Conservation (phyloP, 2,797 vertebrate genomes). For the Melanotaenia trifasciata region DNA sequence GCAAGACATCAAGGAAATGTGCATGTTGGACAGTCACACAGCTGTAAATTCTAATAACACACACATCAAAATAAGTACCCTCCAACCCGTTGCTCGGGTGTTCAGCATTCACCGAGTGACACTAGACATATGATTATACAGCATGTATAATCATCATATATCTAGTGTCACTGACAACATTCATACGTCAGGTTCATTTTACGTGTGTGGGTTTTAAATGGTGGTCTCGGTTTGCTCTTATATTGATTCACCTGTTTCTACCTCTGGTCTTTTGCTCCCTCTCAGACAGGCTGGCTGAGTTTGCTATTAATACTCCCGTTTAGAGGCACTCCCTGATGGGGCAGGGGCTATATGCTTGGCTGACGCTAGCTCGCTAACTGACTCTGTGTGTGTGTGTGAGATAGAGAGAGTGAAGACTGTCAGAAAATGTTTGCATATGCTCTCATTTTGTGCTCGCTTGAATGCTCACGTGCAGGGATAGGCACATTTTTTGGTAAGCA, state of each 20-base stretch:
- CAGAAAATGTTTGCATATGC: slow-evolving; percentile 51
- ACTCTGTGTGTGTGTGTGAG: slow-evolving; percentile 37
- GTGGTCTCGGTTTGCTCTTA: slow-evolving; percentile 51
- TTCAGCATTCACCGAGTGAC: slow-evolving; percentile 37
- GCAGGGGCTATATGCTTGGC: slow-evolving; percentile 72
- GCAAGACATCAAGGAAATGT: neutral
- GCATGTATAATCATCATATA: slow-evolving; percentile 24
- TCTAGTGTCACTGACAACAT: slow-evolving; percentile 19
- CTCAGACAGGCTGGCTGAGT: slow-evolving; percentile 64
- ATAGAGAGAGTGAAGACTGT: slow-evolving; percentile 22
- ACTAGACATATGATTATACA: slow-evolving; percentile 34
- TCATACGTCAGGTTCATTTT: slow-evolving; percentile 22
- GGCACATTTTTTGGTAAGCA: slow-evolving; percentile 23
- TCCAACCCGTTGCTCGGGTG: slow-evolving; percentile 14
- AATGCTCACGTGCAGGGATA: neutral
- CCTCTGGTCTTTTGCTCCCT: slow-evolving; percentile 68
- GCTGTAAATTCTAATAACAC: slow-evolving; percentile 30
- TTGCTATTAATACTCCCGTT: slow-evolving; percentile 80
- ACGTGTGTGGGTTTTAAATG: slow-evolving; percentile 31
- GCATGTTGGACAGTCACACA: slow-evolving; percentile 2
- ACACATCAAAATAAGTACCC: slow-evolving; percentile 39
- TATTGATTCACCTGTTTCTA: slow-evolving; percentile 78
- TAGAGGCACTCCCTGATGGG: slow-evolving; percentile 74
- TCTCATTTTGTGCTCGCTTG: slow-evolving; percentile 26
- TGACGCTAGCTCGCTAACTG: slow-evolving; percentile 64